Percentiles rank a stretch among this genome's conserved stretches.
Conservation (phyloP, 2,797 vertebrate genomes). For the Microchirus variegatus region DNA sequence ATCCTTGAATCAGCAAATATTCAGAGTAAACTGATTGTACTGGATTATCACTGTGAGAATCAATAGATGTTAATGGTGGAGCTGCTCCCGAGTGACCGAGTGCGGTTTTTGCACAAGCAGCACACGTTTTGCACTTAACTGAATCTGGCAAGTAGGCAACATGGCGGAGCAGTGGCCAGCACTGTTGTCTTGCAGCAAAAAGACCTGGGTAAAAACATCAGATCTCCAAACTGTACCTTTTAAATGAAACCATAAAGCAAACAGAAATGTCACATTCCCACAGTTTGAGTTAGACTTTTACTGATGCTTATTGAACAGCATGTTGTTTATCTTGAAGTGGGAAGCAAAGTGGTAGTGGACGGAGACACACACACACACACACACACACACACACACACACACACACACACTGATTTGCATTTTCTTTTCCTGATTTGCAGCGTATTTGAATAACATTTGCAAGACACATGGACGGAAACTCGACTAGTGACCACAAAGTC, state of each 20-base stretch:
- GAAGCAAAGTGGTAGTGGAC: neutral
- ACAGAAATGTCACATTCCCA: too few species aligned
- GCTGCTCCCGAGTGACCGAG: too few species aligned
- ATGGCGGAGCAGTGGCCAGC: too few species aligned
- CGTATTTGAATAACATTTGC: neutral
- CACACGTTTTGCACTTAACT: too few species aligned
- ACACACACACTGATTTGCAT: neutral
- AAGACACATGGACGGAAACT: neutral
- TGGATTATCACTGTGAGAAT: too few species aligned
- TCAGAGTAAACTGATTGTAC: too few species aligned
- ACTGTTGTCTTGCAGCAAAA: neutral
- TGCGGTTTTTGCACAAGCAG: too few species aligned
- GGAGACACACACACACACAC: neutral
- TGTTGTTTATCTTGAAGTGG: neutral
- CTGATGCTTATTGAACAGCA: neutral
- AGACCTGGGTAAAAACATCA: neutral
- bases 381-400: neutral
- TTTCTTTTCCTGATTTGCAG: neutral
- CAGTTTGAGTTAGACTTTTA: constrained; percentile 1
- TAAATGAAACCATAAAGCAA: neutral
- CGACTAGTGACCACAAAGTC: too few species aligned
- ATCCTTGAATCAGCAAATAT: too few species aligned
- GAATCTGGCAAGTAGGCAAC: too few species aligned
- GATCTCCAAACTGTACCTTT: neutral
- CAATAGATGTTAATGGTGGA: too few species aligned